Evolutionary conservation across 1,140 invertebrate genomes (phyloP).

Genomic region (Drosophila seguyi): DNA sequence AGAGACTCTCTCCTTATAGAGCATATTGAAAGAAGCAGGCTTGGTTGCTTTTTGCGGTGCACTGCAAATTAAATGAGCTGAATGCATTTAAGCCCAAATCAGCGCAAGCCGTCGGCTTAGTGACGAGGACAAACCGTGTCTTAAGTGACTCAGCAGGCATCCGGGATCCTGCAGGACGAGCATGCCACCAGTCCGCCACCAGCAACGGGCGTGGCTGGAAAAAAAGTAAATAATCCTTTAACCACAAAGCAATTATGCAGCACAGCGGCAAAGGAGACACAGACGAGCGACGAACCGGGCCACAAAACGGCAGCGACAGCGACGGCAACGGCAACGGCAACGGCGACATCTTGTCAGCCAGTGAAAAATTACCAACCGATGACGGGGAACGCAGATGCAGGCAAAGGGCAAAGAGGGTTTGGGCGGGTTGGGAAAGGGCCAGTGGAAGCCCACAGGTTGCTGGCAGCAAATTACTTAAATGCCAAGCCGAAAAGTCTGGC

Average conservation of each 20-base stretch:
- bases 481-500: slow-evolving; percentile 56
- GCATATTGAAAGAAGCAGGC: slow-evolving; percentile 6
- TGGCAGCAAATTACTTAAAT: slow-evolving; percentile 70
- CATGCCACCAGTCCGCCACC: neutral
- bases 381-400: slow-evolving; percentile 24
- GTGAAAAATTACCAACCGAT: slow-evolving; percentile 73
- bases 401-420: neutral
- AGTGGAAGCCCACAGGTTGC: slow-evolving; percentile 63
- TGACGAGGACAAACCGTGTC: slow-evolving; percentile 51
- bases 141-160: slow-evolving; percentile 72
- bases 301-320: slow-evolving; percentile 11
- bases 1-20: neutral
- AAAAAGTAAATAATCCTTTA: slow-evolving; percentile 75
- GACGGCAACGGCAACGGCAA: slow-evolving; percentile 26
- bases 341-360: slow-evolving; percentile 73
- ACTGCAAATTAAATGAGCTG: slow-evolving; percentile 77
- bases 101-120: slow-evolving; percentile 73
- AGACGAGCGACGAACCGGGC: slow-evolving; percentile 19
- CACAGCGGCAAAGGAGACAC: slow-evolving; percentile 37
- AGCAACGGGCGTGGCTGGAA: slow-evolving; percentile 33
- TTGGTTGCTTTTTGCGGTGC: slow-evolving; percentile 44
- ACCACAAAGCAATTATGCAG: slow-evolving; percentile 82
- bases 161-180: slow-evolving; percentile 19
- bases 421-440: neutral
- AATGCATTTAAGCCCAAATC: slow-evolving; percentile 82